Evolutionary conservation across 2,888 invertebrate species (phyloP), one percentile per base, ranked within the genome.

Genomic region (Drosophila nigricruria): DNA sequence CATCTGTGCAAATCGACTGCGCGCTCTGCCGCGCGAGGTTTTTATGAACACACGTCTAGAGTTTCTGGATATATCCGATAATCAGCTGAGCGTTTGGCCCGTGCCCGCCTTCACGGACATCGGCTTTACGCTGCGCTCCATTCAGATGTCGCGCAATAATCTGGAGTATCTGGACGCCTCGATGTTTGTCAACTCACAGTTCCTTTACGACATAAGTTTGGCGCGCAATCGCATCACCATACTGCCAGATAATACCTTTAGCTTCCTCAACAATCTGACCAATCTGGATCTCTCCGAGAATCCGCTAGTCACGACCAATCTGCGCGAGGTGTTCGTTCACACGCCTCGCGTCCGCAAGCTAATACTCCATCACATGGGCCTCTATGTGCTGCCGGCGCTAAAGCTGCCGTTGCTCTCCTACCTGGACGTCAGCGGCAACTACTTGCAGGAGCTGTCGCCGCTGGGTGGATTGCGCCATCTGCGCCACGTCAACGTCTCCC

Each of bases 161-260:
- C 94, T 98, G 75, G 97, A 97, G 91, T 97, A 97, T 91, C 94
- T 98, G 79, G 97, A 98, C 92, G 96, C 96, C 81, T 97, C 96
- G 71, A 97, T 97, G 93, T 97, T 97, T 90, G 95, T 97, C 45
- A 96, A 96, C 86, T 96, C 96, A 34, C 96, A 97, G 59, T 96
- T 96, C 91, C 93, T 98, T 49, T 95, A 96, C 65, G 95, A 95
- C 81, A 93, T 98, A 65, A 96, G 97, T 93, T 93, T 98, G 89
- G 96, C 96, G 50, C 94, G 95, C 89, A 98, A 98, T 93, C 95
- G 96, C 88, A 94, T 97, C 71, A 96, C 96, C 20, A 96, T 97
- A 74, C 93, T 98, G 76, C 97, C 97, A 3, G 97, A 97, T 93
- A 97, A 97, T 92, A 97, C 97, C 23, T 97, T 98, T 92, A 96